Evolutionary conservation across 2,888 invertebrate genomes (phyloP), one percentile per base, ranked within the genome.

Genomic region (Cryptophagus acutangulus): DNA sequence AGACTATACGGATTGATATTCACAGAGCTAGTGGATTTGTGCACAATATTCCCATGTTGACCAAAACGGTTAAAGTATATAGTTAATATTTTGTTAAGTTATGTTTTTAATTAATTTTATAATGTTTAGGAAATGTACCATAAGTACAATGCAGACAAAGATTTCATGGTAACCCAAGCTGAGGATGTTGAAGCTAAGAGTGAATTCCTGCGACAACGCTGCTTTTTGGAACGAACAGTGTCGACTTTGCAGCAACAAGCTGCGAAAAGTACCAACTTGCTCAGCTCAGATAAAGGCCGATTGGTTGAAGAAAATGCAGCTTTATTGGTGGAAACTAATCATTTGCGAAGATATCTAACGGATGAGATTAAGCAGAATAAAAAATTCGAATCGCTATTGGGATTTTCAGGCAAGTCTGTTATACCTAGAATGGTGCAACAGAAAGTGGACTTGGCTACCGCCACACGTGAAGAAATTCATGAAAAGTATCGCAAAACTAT

Each of bases 1-100:
- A 82, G 52, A 79, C 79, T 57, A 85, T 94, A 47, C 82, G 87
- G 64, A 81, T 82, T 33, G 92, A 93, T 57, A 75, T 94, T 36
- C 84, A 86, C 57, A 78, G 84, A 47, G 82, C 87, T 61, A 84
- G 88, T 3, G 81, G 81, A 0, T 77, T 82, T 47, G 79, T 91
- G 29, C 87, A 88, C 62, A 83, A 90, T 52, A 83, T 87, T 0
- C 78, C 65, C 62, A 81, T 75, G 58, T 59, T 79, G 34, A 77
- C 76, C 54, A 66, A 71, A 33, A 72, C 72, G 38, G 74, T 79
- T 1, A 77, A 74, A 66, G 78, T 77, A 55, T 10, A n/a, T 28
- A 28, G 8, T 6, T 10, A 6, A 10, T 28, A 5, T 6, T 10
- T 8, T 20, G 24, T 9, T 18, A 12, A 17, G 9, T 30, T 24